Base-by-base conservation (phyloP, 1,140 invertebrate genomes). In the Bemisia tabaci region DNA sequence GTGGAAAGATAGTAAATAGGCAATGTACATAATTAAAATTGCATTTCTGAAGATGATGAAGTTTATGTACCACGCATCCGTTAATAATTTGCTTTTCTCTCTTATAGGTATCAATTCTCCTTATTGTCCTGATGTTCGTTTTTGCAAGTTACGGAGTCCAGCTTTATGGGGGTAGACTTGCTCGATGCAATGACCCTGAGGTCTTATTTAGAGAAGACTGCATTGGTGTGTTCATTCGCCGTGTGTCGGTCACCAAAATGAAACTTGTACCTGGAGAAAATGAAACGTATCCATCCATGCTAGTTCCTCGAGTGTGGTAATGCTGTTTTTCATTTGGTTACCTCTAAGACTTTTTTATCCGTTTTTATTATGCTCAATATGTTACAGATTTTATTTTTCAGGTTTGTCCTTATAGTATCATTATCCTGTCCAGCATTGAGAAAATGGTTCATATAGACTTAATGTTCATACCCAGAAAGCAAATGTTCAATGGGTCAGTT, bases 101-200 rank as follows among this genome's bases (percentile, higher is more conserved):
- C 61, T 78, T 78, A n/a, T 75, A 91, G 87, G 90, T 96, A 80
- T 98, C 95, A 0, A 95, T 97, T 12, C 80, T 99, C n/a, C 80
- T 99, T 26, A 96, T 99, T 72, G 85, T 99, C 1, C 80, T 99
- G 22, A 98, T 99, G 90, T 99, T 99, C 77, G 92, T 99, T 22
- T 99, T 99, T 78, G 96, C 97, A 60, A 97, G 92, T 77, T 99
- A 98, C 74, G 97, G 97, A 0, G 95, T 99, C 1, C 97, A 99
- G 75, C 78, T 98, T 59, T 98, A 97, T 77, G 97, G 97, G 12
- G 97, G 97, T 59, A 79, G 83, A 75, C 79, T 99, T 71, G 96
- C 96, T 1, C 83, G 95, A 26, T 99, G 97, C 75, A 99, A 99
- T 78, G 97, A 99, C 79, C 92, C 91, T 0, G 91, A 84, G 0